A percentile compares a stretch with the other conserved stretches of the same genome.
Evolutionary conservation across 2,888 invertebrate genomes (phyloP).

Genomic region (Thymelicus acteon): DNA sequence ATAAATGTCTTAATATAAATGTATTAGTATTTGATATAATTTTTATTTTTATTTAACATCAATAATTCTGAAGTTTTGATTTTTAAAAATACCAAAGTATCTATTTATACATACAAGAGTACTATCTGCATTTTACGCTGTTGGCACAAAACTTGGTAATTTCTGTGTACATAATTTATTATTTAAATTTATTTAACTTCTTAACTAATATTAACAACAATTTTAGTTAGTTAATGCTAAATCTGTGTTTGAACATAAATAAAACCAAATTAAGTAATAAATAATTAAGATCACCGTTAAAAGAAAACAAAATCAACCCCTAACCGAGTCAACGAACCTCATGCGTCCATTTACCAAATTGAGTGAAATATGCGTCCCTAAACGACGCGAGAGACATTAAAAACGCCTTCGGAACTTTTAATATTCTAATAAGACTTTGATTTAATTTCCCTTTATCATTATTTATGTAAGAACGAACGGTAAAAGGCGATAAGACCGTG

Average conservation of each 20-base stretch:
- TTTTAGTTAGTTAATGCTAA: background rate
- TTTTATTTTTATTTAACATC: background rate
- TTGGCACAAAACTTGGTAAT: too few relatives aligned
- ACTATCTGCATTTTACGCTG: too few relatives aligned
- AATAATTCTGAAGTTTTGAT: too few relatives aligned
- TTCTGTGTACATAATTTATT: too few relatives aligned
- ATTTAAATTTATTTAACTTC: too few relatives aligned
- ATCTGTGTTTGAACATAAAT: conserved; percentile 13
- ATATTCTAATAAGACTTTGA: conserved; percentile 84
- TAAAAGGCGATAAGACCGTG: conserved; percentile 77
- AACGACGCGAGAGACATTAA: conserved; percentile 79
- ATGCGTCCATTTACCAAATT: conserved; percentile 79
- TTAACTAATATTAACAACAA: too few relatives aligned
- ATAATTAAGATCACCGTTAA: conserved; percentile 55
- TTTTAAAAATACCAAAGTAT: too few relatives aligned
- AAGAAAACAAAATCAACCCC: conserved; percentile 63
- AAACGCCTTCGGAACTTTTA: conserved; percentile 80
- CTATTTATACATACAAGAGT: too few relatives aligned
- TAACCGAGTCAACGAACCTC: conserved; percentile 61
- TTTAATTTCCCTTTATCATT: conserved; percentile 85
- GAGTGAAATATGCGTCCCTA: conserved; percentile 81
- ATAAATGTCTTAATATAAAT: too few relatives aligned
- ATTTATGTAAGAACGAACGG: conserved; percentile 80
- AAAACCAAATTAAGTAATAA: background rate
- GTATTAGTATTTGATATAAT: background rate